Conservation (phyloP, 2,888 invertebrate species). For the Pyralis farinalis region DNA sequence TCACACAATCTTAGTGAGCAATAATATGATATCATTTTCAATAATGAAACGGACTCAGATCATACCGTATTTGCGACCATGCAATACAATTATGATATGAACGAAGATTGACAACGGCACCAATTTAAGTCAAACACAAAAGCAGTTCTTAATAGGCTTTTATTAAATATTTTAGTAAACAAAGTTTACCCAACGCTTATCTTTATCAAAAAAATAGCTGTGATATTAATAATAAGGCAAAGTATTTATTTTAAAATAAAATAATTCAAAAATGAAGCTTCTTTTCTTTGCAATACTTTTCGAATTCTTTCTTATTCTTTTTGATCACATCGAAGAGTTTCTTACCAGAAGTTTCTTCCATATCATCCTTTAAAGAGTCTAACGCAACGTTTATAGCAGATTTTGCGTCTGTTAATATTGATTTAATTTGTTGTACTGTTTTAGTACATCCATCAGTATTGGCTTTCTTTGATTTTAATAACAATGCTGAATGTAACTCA, state of each 20-base stretch:
- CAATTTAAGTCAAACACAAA: slow-evolving; percentile 9
- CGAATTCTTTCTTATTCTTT: slow-evolving; percentile 67
- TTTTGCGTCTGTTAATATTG: slow-evolving; percentile 67
- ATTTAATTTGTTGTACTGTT: slow-evolving; percentile 52
- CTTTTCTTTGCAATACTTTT: slow-evolving; percentile 70
- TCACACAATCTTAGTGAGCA: too few species aligned
- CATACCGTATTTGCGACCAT: background rate
- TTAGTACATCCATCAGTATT: slow-evolving; percentile 45
- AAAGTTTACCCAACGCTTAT: background rate
- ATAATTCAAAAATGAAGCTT: slow-evolving; percentile 24
- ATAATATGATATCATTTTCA: too few species aligned
- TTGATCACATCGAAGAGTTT: slow-evolving; percentile 72
- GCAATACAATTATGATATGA: slow-evolving; percentile 6
- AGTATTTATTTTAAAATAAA: slow-evolving; percentile 6
- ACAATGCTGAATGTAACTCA: slow-evolving; percentile 83
- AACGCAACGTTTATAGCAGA: slow-evolving; percentile 62
- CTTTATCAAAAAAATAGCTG: slow-evolving; percentile 32
- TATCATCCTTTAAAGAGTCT: slow-evolving; percentile 70
- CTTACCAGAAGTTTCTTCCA: slow-evolving; percentile 75
- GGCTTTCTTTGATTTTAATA: slow-evolving; percentile 68
- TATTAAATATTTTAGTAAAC: slow-evolving; percentile 4
- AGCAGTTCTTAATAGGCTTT: slow-evolving; percentile 2
- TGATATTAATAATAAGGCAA: slow-evolving; percentile 38
- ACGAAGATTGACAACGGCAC: slow-evolving; percentile 10
- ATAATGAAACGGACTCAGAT: background rate